Base-by-base conservation (phyloP, 2,113 vertebrate genomes). In the Nanorana parkeri region DNA sequence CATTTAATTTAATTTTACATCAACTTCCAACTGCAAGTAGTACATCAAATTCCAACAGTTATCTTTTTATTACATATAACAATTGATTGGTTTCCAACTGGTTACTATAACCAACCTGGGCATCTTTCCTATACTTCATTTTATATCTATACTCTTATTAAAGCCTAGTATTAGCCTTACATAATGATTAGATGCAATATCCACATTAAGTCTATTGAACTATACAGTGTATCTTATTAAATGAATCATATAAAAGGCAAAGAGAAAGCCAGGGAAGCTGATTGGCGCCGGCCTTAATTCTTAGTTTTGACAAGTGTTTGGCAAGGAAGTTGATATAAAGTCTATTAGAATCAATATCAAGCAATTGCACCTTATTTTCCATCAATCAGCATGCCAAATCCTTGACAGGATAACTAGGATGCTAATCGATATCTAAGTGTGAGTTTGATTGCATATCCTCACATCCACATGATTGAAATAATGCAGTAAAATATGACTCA, bases 311-410 rank as follows among this genome's bases (percentile, higher is more conserved):
- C 23, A 26, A 80, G 23, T 20, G 0, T 84, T n/a, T 86, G 68
- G 61, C 71, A 84, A 86, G 60, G 1, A 86, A 78, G 55, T n/a
- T 88, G 67, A 85, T 87, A 29, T 51, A 86, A 84, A 83, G 78
- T 55, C 67, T 63, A 47, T 82, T 85, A 36, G 17, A 88, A 85
- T 87, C 78, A 87, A 84, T 85, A 88, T 78, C 32, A 85, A 84
- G 55, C 11, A 87, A 82, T 78, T 85, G 20, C 32, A 78, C 79
- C 85, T 88, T 67, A 83, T 88, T 88, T 89, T 86, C 75, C 66
- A 80, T 83, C 80, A 86, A 83, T 79, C 55, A 86, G 60, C 51
- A 78, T 83, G 52, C 19, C 80, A 85, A 87, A 83, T 66, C 64
- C 60, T 85, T 86, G 74, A 85, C 78, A 65, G 79, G 78, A 89